Base-by-base conservation (phyloP, 1,140 invertebrate genomes). In the Drosophila miranda region DNA sequence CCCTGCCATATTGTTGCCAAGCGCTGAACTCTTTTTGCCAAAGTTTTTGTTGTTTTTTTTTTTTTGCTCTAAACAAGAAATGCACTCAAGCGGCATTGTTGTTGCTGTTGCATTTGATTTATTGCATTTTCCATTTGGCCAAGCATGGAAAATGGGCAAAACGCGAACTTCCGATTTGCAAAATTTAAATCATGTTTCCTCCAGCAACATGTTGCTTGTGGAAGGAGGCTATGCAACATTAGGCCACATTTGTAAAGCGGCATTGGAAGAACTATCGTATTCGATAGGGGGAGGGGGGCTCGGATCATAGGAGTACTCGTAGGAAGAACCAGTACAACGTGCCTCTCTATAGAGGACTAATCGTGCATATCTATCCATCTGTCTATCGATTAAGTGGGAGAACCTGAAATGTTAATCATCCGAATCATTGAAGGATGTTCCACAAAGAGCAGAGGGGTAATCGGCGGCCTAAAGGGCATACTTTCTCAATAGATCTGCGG, bases 61-160 rank as follows among this genome's bases (percentile, higher is more conserved):
- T 30, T 38, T 2, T 38, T 38, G 34, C 56, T 78, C 53, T 52
- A 70, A 69, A 54, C 55, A 68, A 62, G 38, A 48, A 49, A 74
- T 46, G 34, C 51, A 56, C 34, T 56, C 42, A 63, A 70, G 66
- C 66, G 66, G 45, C 45, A 13, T 63, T 64, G 45, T 55, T 72
- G 63, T 62, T 62, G 43, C 16, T 62, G 60, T 46, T 48, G 21
- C 48, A 53, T 74, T 75, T 75, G 72, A 75, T 67, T 75, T 75
- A 75, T 75, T 76, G 57, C 66, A 50, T 75, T 72, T 68, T 73
- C 54, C 62, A 60, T 79, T 64, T 63, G 54, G 62, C 69, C 49
- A 56, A 78, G 75, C 70, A 58, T 79, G 76, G 63, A 60, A 74
- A 79, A 72, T 73, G 78, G 50, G 59, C 34, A 74, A 58, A 79